Evolutionary conservation across 2,797 vertebrate genomes (phyloP), one percentile per base, ranked within the genome.

Genomic region (Champsocephalus esox): DNA sequence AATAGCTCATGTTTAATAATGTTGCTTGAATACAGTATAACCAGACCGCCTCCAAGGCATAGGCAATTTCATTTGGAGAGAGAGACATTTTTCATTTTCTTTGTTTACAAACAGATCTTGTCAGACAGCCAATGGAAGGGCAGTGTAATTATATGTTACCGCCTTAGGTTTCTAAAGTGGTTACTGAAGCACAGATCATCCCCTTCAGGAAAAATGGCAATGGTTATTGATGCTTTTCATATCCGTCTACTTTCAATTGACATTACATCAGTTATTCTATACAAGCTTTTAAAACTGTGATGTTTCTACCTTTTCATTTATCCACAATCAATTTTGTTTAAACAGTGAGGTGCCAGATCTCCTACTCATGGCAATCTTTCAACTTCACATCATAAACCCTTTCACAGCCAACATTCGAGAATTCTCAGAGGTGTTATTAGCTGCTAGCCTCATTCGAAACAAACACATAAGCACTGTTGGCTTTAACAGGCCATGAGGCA

Each of bases 401-500:
- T 55, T 81, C 67, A 60, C 52, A 70, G 73, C 57, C 64, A 83
- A 61, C 66, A 51, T 63, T 64, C 28, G 52, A 79, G 50, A 81
- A 81, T 49, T 62, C 75, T 72, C 80, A 55, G 28, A 72, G 72
- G 79, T 77, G 77, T 73, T 68, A 70, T 81, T 85, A 70, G 82
- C 81, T 80, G 72, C 60, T 72, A 72, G 80, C 76, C 75, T 84
- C 21, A 65, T 49, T 90, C 72, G 85, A 87, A 91, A 86, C 79
- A 88, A 90, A 92, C 79, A 84, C 78, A 88, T 66, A 87, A 85
- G 82, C 82, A 55, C 74, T 59, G 78, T 78, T 87, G 79, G 80
- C 81, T 92, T 92, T 88, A 91, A 86, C 51, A 32, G 74, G 55
- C 84, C 82, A 66, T 75, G 75, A 87, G 80, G 86, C 72, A 81